Evolutionary conservation across 2,797 vertebrate species (phyloP).

Genomic region (Mormyrus hasselquistii): DNA sequence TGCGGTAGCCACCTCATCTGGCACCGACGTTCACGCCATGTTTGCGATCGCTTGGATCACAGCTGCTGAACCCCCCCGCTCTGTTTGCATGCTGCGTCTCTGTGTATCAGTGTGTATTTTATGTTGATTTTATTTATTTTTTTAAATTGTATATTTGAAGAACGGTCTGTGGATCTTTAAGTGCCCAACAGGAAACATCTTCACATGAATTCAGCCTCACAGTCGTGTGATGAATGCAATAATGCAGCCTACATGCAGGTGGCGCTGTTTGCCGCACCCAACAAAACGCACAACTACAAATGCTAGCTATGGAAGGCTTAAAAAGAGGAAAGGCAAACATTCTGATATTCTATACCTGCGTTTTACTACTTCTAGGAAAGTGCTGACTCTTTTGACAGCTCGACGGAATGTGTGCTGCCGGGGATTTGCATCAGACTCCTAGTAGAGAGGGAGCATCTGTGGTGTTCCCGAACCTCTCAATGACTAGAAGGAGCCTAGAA

Average conservation of each 20-base stretch:
- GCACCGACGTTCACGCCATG: background rate
- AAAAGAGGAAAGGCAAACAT: background rate
- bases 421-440: background rate
- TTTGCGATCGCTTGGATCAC: background rate
- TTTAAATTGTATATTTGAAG: background rate
- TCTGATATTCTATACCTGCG: background rate
- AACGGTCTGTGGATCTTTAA: background rate
- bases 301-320: background rate
- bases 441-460: background rate
- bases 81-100: background rate
- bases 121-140: background rate
- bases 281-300: background rate
- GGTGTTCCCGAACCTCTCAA: background rate
- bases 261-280: background rate
- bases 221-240: background rate
- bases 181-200: background rate
- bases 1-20: background rate
- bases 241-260: background rate
- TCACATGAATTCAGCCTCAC: background rate
- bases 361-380: background rate
- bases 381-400: background rate
- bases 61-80: background rate
- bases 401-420: background rate
- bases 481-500: background rate
- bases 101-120: background rate